phyloP scores from a whole-genome alignment of 2,113 vertebrate genomes.

The Hyla sarda region DNA sequence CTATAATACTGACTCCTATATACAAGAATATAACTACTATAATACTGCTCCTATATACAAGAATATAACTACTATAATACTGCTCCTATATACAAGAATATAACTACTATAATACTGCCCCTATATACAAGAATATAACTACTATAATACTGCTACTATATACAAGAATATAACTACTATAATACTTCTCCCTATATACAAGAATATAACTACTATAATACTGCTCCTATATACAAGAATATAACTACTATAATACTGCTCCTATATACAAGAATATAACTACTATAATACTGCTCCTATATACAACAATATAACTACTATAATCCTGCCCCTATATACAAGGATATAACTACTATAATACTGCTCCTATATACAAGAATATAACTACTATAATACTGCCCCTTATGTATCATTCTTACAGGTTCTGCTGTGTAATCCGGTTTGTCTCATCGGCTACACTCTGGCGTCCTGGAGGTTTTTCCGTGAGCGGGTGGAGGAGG shows the following conservation, averaged over 20 bases:
- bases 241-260: not conserved
- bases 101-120: no score
- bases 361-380: not conserved
- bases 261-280: not conserved
- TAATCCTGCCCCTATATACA: not conserved
- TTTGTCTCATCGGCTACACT: slow-evolving; percentile 88
- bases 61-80: no score
- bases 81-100: no score
- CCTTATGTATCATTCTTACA: slow-evolving; percentile 61
- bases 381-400: not conserved
- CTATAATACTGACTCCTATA: no score
- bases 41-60: no score
- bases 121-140: no score
- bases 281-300: not conserved
- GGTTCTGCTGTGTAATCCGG: slow-evolving; percentile 92
- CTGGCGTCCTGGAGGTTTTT: slow-evolving; percentile 96
- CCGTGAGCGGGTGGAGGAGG: slow-evolving; percentile 92
- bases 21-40: no score
- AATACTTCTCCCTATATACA: no score
- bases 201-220: no score
- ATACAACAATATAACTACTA: not conserved
- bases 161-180: no score
- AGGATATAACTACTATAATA: no score
- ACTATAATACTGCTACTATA: no score
- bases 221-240: not conserved